These are phyloP conservation scores for Calidris pugnax DNA, from an alignment of 2,113 vertebrate genomes.

Conservation along the genomic window DNA sequence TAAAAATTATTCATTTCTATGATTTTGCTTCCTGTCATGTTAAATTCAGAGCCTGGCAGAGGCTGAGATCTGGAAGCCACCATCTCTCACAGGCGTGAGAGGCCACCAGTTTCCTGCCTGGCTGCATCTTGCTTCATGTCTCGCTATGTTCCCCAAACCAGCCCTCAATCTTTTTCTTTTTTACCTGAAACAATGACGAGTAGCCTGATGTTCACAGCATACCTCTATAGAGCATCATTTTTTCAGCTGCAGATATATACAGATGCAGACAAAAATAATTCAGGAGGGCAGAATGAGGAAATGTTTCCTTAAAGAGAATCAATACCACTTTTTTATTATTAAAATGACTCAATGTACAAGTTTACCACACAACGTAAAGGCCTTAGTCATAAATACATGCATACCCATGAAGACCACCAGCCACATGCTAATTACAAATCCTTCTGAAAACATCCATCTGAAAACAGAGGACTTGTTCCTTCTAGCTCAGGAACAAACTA, in stretches of 20 bases:
- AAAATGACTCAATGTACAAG: not conserved
- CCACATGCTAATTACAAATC: not conserved
- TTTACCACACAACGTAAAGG: not conserved
- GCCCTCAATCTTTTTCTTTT: not conserved
- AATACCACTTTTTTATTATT: not conserved
- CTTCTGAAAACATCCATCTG: not conserved
- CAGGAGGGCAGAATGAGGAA: not conserved
- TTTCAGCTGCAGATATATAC: not conserved
- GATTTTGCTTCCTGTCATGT: not conserved
- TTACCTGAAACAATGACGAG: not conserved
- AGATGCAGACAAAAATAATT: not conserved
- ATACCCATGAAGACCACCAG: fast-evolving
- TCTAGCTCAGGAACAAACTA: not conserved
- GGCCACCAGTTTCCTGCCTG: not conserved
- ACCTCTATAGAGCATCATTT: not conserved
- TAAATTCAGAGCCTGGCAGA: not conserved
- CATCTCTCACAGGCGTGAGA: not conserved
- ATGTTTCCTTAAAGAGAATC: not conserved
- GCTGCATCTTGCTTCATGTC: not conserved
- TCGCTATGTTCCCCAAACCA: not conserved
- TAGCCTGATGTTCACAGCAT: not conserved
- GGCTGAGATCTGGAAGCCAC: not conserved
- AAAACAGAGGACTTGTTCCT: not conserved
- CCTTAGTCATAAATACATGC: not conserved
- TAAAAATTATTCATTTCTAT: not conserved